phyloP scores from a whole-genome alignment of 2,113 vertebrate species.

The Nansenia antarctica region DNA sequence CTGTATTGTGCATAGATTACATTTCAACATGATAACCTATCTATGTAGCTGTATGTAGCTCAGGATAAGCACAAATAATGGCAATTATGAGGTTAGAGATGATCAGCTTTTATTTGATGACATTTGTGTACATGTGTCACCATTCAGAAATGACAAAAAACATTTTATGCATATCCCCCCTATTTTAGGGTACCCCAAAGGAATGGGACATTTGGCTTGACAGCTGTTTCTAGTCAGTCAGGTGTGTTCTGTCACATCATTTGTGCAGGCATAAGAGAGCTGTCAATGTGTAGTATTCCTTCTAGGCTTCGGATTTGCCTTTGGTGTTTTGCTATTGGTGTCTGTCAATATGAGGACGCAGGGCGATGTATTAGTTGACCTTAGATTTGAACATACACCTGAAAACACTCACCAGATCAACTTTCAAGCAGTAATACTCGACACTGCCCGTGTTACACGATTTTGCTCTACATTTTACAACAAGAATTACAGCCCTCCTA shows the following conservation, averaged over 20 bases:
- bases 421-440: background rate
- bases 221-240: background rate
- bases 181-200: too few species aligned
- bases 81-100: too few species aligned
- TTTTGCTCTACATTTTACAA: background rate
- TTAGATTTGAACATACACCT: background rate
- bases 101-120: too few species aligned
- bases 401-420: background rate
- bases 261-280: background rate
- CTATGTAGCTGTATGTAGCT: too few species aligned
- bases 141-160: too few species aligned
- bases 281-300: background rate
- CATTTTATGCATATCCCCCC: too few species aligned
- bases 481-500: background rate
- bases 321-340: too few species aligned
- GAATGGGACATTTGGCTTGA: background rate
- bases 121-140: too few species aligned
- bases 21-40: too few species aligned
- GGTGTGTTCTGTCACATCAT: background rate
- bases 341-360: background rate
- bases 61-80: too few species aligned
- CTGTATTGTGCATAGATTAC: too few species aligned
- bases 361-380: background rate
- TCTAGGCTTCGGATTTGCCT: too few species aligned
- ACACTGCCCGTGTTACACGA: background rate